Evolutionary conservation across 2,888 invertebrate species (phyloP), one percentile per base, ranked within the genome.

Genomic region (Xylocampa areola): DNA sequence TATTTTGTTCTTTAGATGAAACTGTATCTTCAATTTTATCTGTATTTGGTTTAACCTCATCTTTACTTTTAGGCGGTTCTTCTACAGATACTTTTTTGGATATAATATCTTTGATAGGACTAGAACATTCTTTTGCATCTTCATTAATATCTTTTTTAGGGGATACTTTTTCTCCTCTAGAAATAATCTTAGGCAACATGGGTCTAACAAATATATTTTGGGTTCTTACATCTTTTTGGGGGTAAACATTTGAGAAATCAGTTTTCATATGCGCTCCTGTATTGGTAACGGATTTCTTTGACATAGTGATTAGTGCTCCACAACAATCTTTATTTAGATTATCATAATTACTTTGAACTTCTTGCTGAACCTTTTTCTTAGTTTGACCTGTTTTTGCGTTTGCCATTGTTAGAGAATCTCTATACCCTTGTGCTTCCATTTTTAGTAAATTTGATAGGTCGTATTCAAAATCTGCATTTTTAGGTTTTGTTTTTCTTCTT

Each of bases 381-480:
- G 47, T 76, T 78, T 80, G 86, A 58, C 52, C 69, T n/a, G 81
- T 35, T 79, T 89, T 91, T 3, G 71, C 51, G 25, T 61, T 81
- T 27, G 77, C 60, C 16, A 75, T 71, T 10, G 82, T 61, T 66
- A 88, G 85, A 6, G 91, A 86, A 60, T 93, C 94, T 59, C 91
- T 83, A 73, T 94, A 92, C 4, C 94, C 93, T 62, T 92, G 93
- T 0, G 92, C 92, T 85, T 94, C 94, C 87, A 89, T 85, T 84
- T 95, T 95, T 29, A 95, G 80, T 48, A 95, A 82, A 85, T 94
- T 94, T 2, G 95, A 95, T 66, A 96, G 87, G 87, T 96, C 96
- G 78, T 96, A 96, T 70, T 96, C 95, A 81, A 96, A 96, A 87
- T 97, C 96, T 77, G 95, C 96, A 79, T 95, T 94, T 65, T 95